Conservation (phyloP, 2,797 vertebrate species). For the Hydrophis major region DNA sequence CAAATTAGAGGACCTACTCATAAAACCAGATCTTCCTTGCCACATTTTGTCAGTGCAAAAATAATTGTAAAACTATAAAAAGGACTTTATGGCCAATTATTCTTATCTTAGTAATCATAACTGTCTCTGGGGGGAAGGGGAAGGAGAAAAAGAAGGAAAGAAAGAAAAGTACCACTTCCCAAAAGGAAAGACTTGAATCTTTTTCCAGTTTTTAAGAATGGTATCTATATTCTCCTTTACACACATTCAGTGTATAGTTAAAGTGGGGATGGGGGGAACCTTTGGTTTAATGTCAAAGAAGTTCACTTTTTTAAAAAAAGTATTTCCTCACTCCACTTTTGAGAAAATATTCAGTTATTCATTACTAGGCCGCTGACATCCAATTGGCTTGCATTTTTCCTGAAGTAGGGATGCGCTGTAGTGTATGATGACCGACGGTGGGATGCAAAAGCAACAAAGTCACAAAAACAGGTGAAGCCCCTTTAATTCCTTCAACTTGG, state of each 20-base stretch:
- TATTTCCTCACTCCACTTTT: slow-evolving; percentile 40
- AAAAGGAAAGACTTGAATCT: slow-evolving; percentile 64
- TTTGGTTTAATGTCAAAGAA: slow-evolving; percentile 66
- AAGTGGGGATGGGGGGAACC: background rate
- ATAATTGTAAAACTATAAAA: slow-evolving; percentile 83
- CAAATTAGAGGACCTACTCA: slow-evolving; percentile 71
- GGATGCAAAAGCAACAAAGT: too few species aligned
- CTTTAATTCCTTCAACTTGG: too few species aligned
- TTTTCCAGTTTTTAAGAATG: slow-evolving; percentile 72
- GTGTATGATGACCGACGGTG: too few species aligned
- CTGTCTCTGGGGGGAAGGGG: slow-evolving; percentile 51
- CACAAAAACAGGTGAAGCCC: too few species aligned
- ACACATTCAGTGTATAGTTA: slow-evolving; percentile 77
- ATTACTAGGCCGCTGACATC: slow-evolving; percentile 71
- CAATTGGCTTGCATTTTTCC: slow-evolving; percentile 75
- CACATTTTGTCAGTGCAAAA: slow-evolving; percentile 82
- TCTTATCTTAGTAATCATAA: slow-evolving; percentile 79
- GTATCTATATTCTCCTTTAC: slow-evolving; percentile 69
- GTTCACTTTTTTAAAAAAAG: slow-evolving; percentile 47
- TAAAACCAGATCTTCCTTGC: slow-evolving; percentile 75
- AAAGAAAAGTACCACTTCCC: slow-evolving; percentile 72
- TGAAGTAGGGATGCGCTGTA: slow-evolving; percentile 50
- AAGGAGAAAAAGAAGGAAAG: background rate
- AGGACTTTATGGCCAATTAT: slow-evolving; percentile 81
- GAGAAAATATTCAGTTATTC: slow-evolving; percentile 62